phyloP scores from a whole-genome alignment of 2,797 vertebrate species.

The Cetoscarus ocellatus region DNA sequence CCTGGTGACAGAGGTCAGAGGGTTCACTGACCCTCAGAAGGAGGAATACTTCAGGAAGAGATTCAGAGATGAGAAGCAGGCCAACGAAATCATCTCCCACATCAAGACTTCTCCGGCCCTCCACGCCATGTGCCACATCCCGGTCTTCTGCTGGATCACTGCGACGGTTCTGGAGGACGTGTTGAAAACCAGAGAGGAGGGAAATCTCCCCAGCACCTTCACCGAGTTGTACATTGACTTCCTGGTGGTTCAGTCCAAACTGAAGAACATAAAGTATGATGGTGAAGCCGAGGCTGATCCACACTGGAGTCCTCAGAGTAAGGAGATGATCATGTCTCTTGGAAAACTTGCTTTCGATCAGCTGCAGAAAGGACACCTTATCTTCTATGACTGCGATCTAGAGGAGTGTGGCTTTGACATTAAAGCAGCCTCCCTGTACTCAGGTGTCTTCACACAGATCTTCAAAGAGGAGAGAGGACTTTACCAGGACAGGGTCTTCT shows the following conservation, averaged over 20 bases:
- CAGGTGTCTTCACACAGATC: conserved; percentile 56
- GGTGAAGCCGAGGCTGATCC: conserved; percentile 9
- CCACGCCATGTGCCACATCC: conserved; percentile 62
- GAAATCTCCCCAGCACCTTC: conserved; percentile 38
- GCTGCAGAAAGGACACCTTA: conserved; percentile 12
- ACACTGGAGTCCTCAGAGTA: conserved; percentile 20
- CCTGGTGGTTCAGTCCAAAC: conserved; percentile 39
- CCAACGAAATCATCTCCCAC: conserved; percentile 15
- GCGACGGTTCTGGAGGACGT: conserved; percentile 33
- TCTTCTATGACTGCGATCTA: conserved; percentile 45
- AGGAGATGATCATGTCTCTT: conserved; percentile 6
- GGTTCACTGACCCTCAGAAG: conserved; percentile 6
- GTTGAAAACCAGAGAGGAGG: neutral
- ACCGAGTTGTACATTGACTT: conserved; percentile 50
- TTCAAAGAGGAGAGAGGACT: conserved; percentile 31
- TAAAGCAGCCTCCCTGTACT: conserved; percentile 17
- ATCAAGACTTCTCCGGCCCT: conserved; percentile 38
- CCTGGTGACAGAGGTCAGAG: conserved; percentile 34
- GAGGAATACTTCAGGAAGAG: conserved; percentile 6
- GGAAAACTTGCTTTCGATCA: neutral
- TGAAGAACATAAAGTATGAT: conserved; percentile 35
- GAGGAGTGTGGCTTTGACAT: conserved; percentile 28
- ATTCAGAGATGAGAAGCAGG: conserved; percentile 16
- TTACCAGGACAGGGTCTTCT: conserved; percentile 35
- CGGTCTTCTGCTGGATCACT: conserved; percentile 62